phyloP scores from a whole-genome alignment of 2,797 vertebrate genomes.

The Sternarchorhynchus goeldii region DNA sequence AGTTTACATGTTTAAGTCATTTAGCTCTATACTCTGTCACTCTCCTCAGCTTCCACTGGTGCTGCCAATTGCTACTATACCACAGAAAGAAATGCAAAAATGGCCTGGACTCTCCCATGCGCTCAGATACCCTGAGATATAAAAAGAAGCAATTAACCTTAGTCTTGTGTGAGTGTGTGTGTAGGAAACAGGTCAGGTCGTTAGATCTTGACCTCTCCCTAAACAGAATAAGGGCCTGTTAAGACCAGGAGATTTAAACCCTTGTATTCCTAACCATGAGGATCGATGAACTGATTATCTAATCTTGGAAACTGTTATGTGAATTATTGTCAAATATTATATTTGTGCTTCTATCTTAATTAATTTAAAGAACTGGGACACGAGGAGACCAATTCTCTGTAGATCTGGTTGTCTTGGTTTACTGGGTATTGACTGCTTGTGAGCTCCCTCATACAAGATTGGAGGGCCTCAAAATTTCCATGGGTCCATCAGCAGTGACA shows the following conservation, averaged over 20 bases:
- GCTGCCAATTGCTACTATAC: neutral
- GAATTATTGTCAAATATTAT: too few species aligned
- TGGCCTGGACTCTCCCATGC: conserved; percentile 36
- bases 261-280: neutral
- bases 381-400: too few species aligned
- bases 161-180: conserved; percentile 31
- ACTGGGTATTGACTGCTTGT: too few species aligned
- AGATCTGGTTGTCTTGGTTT: too few species aligned
- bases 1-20: neutral
- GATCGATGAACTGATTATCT: neutral
- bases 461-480: too few species aligned
- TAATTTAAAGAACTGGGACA: too few species aligned
- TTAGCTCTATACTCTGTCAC: neutral
- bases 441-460: too few species aligned
- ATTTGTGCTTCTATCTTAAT: too few species aligned
- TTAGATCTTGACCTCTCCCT: conserved; percentile 4
- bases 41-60: neutral
- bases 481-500: too few species aligned
- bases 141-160: conserved; percentile 58
- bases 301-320: too few species aligned
- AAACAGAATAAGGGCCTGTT: conserved; percentile 7
- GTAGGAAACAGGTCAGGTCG: conserved; percentile 32
- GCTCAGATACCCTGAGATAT: conserved; percentile 52
- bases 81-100: conserved; percentile 44
- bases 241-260: neutral